phyloP scores from a whole-genome alignment of 2,797 vertebrate species.

The Synanceia verrucosa region DNA sequence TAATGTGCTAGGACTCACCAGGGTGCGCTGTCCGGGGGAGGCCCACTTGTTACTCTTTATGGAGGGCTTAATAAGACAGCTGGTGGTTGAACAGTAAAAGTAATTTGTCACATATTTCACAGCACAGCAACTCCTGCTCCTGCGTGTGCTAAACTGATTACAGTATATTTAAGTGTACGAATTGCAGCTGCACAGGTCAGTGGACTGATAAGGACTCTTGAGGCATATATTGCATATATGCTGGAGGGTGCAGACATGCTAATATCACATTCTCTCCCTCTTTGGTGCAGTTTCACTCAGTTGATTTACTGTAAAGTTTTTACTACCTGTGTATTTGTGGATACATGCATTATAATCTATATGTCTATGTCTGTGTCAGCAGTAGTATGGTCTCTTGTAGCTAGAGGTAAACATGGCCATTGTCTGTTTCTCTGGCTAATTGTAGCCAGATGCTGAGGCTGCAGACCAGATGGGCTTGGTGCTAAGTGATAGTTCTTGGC shows the following conservation, averaged over 20 bases:
- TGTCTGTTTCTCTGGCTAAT: constrained; percentile 77
- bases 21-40: constrained; percentile 46
- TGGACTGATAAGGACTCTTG: constrained; percentile 4
- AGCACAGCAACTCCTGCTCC: constrained; percentile 37
- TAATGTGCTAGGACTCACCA: constrained; percentile 52
- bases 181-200: constrained; percentile 40
- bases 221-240: constrained; percentile 23
- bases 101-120: constrained; percentile 64
- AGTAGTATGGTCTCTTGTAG: constrained; percentile 62
- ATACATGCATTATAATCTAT: constrained; percentile 19
- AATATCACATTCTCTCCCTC: not conserved
- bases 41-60: constrained; percentile 67
- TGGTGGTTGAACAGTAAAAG: constrained; percentile 54
- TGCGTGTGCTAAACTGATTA: constrained; percentile 41
- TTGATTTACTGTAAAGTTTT: constrained; percentile 9
- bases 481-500: constrained; percentile 79
- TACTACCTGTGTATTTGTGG: not conserved
- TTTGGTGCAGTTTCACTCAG: not conserved
- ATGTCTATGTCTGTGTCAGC: constrained; percentile 45
- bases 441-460: constrained; percentile 75
- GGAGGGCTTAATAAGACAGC: constrained; percentile 59
- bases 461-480: constrained; percentile 76
- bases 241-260: not conserved
- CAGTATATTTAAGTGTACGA: constrained; percentile 22
- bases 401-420: constrained; percentile 71